phyloP scores from a whole-genome alignment of 2,888 invertebrate species.

The Pseudococcus longispinus region DNA sequence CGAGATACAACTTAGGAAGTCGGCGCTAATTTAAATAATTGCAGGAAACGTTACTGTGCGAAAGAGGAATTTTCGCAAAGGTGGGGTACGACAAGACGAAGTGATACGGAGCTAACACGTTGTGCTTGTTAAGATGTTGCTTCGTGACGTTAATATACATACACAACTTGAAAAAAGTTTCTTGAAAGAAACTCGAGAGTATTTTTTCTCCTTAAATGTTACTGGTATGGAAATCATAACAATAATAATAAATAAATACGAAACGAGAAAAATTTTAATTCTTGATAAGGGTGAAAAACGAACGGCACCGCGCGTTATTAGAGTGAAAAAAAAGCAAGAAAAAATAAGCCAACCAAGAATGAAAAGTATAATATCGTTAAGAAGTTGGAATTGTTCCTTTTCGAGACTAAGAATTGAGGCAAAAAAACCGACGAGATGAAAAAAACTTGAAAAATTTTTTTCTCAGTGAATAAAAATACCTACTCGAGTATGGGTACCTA shows the following conservation, averaged over 20 bases:
- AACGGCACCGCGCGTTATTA: not conserved
- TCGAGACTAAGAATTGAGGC: not conserved
- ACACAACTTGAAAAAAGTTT: constrained; percentile 48
- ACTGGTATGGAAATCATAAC: constrained; percentile 50
- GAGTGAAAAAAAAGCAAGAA: not conserved
- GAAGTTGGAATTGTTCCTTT: constrained; percentile 49
- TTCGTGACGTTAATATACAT: constrained; percentile 55
- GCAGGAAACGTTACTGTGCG: constrained; percentile 50
- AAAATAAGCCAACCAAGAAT: constrained; percentile 40
- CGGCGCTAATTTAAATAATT: constrained; percentile 55
- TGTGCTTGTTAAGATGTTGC: constrained; percentile 55
- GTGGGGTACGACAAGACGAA: constrained; percentile 35
- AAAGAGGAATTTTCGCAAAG: not conserved
- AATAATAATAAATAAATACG: constrained; percentile 55
- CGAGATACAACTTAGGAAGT: constrained; percentile 51
- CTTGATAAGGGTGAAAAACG: constrained; percentile 52
- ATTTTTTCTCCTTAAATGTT: constrained; percentile 47
- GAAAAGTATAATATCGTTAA: constrained; percentile 54
- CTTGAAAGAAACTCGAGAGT: constrained; percentile 35
- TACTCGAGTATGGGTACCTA: not conserved
- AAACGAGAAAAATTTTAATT: constrained; percentile 52
- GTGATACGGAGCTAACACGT: constrained; percentile 55
- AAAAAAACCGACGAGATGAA: constrained; percentile 21
- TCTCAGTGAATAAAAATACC: not conserved
- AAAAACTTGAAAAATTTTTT: constrained; percentile 35